A percentile compares a stretch with the other conserved stretches of the same genome.
phyloP scores from a whole-genome alignment of 2,113 vertebrate species.

The Phalacrocorax pelagicus region DNA sequence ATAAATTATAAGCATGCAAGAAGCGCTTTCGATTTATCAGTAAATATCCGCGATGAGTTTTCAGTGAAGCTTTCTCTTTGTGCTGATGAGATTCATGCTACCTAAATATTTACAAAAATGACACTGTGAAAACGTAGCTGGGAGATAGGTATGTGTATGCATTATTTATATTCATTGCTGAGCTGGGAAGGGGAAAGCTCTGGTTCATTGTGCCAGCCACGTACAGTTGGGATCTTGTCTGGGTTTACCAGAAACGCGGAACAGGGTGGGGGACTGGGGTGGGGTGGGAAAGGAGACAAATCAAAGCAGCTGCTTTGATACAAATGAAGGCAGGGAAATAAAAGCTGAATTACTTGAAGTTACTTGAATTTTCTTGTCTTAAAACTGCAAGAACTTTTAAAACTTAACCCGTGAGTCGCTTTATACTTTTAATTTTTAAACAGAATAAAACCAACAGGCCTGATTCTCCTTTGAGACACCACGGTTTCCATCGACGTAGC shows the following conservation, averaged over 20 bases:
- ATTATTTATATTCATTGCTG: constrained; percentile 77
- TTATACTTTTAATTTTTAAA: constrained; percentile 67
- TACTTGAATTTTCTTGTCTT: constrained; percentile 78
- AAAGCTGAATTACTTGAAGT: constrained; percentile 80
- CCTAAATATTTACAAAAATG: constrained; percentile 85
- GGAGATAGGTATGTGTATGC: constrained; percentile 74
- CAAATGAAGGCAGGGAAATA: constrained; percentile 77
- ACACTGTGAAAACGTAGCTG: constrained; percentile 90
- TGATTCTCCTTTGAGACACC: constrained; percentile 8
- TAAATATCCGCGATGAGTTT: constrained; percentile 73
- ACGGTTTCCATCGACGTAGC: neutral
- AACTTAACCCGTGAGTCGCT: constrained; percentile 56
- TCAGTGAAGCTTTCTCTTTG: constrained; percentile 78
- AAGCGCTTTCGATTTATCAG: constrained; percentile 72
- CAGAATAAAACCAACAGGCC: constrained; percentile 40
- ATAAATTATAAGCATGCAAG: constrained; percentile 77
- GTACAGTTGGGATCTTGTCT: constrained; percentile 59
- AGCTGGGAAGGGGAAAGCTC: constrained; percentile 68
- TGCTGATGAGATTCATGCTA: constrained; percentile 80
- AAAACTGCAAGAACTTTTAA: constrained; percentile 67
- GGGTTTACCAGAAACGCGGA: constrained; percentile 66
- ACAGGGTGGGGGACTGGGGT: constrained; percentile 61
- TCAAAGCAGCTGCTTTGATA: constrained; percentile 72
- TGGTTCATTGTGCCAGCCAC: constrained; percentile 69
- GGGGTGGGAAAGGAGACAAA: constrained; percentile 65